Conservation (phyloP, 2,888 invertebrate species). For the Andrena dorsata region DNA sequence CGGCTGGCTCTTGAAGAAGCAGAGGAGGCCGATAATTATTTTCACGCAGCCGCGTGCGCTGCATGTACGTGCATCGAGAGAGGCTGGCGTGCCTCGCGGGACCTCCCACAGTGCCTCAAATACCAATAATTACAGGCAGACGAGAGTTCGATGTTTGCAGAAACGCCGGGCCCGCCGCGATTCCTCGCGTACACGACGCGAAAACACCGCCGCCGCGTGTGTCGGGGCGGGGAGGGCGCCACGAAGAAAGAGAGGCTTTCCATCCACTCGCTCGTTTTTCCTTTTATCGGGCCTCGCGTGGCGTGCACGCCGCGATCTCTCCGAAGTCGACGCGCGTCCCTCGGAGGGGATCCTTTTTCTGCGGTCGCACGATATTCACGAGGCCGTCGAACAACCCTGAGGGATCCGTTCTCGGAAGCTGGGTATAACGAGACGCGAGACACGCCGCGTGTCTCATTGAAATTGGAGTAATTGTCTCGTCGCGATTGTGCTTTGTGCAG, state of each 20-base stretch:
- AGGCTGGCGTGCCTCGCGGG: slow-evolving; percentile 65
- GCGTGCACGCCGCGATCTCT: background rate
- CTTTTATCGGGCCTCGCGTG: slow-evolving; percentile 1
- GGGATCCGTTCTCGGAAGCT: slow-evolving; percentile 28
- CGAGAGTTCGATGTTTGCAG: slow-evolving; percentile 73
- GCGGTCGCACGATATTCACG: slow-evolving; percentile 7
- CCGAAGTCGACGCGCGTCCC: slow-evolving; percentile 12
- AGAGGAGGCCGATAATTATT: slow-evolving; percentile 74
- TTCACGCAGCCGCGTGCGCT: slow-evolving; percentile 74
- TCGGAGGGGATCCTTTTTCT: slow-evolving; percentile 26
- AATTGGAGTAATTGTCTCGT: slow-evolving; percentile 24
- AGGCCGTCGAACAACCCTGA: slow-evolving; percentile 26
- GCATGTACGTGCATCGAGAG: slow-evolving; percentile 59
- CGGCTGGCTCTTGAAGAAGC: slow-evolving; percentile 44
- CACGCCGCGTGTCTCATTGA: slow-evolving; percentile 11
- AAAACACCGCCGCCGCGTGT: slow-evolving; percentile 45
- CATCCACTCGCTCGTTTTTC: slow-evolving; percentile 34
- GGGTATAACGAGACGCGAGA: slow-evolving; percentile 8
- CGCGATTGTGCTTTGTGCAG: background rate
- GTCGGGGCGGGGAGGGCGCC: slow-evolving; percentile 3
- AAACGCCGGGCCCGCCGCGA: slow-evolving; percentile 59
- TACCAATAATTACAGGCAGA: slow-evolving; percentile 72
- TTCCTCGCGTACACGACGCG: slow-evolving; percentile 51
- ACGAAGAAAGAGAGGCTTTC: slow-evolving; percentile 22
- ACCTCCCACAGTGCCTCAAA: slow-evolving; percentile 74